Base-by-base conservation (phyloP, 2,888 invertebrate species). In the Neocrepidodera transversa region DNA sequence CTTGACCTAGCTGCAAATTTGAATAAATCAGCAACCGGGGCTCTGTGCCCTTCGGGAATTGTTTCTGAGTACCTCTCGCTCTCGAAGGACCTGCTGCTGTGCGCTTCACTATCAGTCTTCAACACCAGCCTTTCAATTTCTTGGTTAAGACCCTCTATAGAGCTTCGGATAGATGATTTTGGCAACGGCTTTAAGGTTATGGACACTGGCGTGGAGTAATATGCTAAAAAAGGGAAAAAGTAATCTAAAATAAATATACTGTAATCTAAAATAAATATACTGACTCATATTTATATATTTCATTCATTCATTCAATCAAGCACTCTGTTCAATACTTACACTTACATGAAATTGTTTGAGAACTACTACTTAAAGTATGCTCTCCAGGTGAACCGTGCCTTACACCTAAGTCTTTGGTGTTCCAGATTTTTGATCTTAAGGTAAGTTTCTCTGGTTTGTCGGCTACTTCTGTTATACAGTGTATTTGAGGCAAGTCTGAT, bases 111-210 rank as follows among this genome's bases (percentile, higher is more conserved):
- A 30, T 64, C 69, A 10, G 78, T 74, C 72, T 82, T 83, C 47
- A 91, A 81, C 58, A 92, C 92, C 59, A 92, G 84, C 75, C 87
- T 84, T 79, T 93, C 93, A 63, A 93, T 92, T 81, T 93, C 93
- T 78, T 91, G 92, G 79, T 93, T 93, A 14, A 93, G 84, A 16
- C 92, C 93, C 79, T 94, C 93, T 10, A 92, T 91, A 38, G 93
- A 93, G 65, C 88, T 92, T 53, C 92, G 83, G 76, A 92, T 91
- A 56, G 90, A 88, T 71, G 90, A 84, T 70, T 86, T 81, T 30
- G 85, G 83, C 36, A 84, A 80, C 56, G 83, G 81, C 66, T 84
- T 82, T 73, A 83, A 80, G 72, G 85, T 84, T 74, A 85, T 85
- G 75, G 82, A 82, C 67, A 85, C 83, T 60, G 84, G 83, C 36